Conservation (phyloP, 2,888 invertebrate genomes). For the Calameuta pallipes region DNA sequence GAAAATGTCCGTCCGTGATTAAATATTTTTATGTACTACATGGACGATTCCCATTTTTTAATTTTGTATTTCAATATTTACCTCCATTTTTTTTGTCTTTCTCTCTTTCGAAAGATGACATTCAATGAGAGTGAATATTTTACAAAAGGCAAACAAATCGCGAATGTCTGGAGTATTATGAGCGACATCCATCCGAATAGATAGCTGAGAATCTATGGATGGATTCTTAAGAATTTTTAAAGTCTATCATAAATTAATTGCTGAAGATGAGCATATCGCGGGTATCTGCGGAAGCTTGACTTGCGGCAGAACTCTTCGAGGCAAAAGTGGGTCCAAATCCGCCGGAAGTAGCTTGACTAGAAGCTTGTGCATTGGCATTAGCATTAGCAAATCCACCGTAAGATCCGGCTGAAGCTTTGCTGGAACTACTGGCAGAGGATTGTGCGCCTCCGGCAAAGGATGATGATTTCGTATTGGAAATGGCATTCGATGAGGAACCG, state of each 20-base stretch:
- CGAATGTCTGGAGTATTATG: not conserved
- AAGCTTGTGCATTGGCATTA: slow-evolving; percentile 32
- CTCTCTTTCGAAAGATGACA: not conserved
- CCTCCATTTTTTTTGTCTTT: not conserved
- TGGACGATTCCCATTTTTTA: not conserved
- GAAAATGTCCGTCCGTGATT: not conserved
- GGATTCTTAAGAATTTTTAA: not conserved
- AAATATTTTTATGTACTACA: not conserved
- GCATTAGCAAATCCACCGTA: slow-evolving; percentile 37
- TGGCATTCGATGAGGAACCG: slow-evolving; percentile 20
- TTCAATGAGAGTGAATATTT: not conserved
- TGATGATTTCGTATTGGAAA: not conserved
- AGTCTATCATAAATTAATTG: slow-evolving; percentile 20
- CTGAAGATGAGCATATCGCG: slow-evolving; percentile 46
- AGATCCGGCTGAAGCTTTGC: slow-evolving; percentile 35
- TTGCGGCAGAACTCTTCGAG: slow-evolving; percentile 42
- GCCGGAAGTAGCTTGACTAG: slow-evolving; percentile 27
- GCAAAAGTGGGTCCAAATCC: slow-evolving; percentile 24
- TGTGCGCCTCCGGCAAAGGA: slow-evolving; percentile 29
- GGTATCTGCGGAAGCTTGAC: slow-evolving; percentile 40
- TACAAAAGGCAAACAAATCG: not conserved
- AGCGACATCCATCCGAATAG: not conserved
- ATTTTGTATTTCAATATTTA: not conserved
- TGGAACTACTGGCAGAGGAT: slow-evolving; percentile 32
- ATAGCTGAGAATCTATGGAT: not conserved